These are phyloP conservation scores for Pogonocherus hispidulus DNA, from an alignment of 2,888 invertebrate species.

Conservation along the genomic window DNA sequence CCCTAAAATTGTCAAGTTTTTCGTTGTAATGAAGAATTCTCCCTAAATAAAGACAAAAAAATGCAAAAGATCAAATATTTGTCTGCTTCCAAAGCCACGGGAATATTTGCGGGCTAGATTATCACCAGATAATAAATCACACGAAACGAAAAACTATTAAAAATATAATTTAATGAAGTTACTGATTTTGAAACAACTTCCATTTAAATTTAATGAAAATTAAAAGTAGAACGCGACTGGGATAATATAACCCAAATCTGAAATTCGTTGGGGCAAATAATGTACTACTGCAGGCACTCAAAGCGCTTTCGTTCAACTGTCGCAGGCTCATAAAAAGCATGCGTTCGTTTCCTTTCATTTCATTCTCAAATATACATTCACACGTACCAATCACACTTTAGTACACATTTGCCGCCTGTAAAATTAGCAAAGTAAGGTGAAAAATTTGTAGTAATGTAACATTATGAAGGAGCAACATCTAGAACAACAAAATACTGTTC, in stretches of 20 bases:
- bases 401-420: slow-evolving; percentile 56
- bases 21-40: slow-evolving; percentile 59
- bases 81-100: slow-evolving; percentile 61
- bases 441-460: slow-evolving; percentile 52
- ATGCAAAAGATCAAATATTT: slow-evolving; percentile 61
- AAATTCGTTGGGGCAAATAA: slow-evolving; percentile 64
- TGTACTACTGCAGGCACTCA: slow-evolving; percentile 62
- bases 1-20: slow-evolving; percentile 42
- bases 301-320: slow-evolving; percentile 43
- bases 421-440: slow-evolving; percentile 45
- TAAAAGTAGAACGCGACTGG: slow-evolving; percentile 26
- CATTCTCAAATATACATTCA: slow-evolving; percentile 45
- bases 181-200: neutral
- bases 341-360: slow-evolving; percentile 50
- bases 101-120: slow-evolving; percentile 58
- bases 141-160: slow-evolving; percentile 2
- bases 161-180: neutral
- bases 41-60: slow-evolving; percentile 65
- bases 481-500: neutral
- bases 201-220: slow-evolving; percentile 30
- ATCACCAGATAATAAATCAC: slow-evolving; percentile 34
- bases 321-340: slow-evolving; percentile 47
- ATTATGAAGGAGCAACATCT: neutral
- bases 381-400: slow-evolving; percentile 57
- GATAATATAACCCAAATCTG: slow-evolving; percentile 60